These are phyloP conservation scores for Pseudoips prasinana DNA, from an alignment of 2,888 invertebrate genomes.

Conservation along the genomic window DNA sequence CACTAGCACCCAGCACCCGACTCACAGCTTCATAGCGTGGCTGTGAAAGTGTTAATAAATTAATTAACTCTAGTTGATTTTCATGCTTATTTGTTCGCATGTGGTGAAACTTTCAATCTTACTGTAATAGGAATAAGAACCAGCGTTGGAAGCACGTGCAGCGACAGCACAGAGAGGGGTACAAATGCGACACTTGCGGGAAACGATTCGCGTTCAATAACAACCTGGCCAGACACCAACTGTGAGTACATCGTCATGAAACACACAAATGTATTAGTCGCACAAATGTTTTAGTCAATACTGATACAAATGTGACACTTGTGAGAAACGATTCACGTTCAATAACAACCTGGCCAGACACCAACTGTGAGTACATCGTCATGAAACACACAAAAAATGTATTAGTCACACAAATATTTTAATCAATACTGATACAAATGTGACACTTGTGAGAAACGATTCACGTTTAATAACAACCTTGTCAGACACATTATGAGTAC, in stretches of 20 bases:
- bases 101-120: no score
- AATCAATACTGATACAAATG: no score
- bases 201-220: slow-evolving; percentile 58
- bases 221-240: slow-evolving; percentile 49
- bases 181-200: slow-evolving; percentile 48
- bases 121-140: slow-evolving; percentile 53
- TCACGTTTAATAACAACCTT: slow-evolving; percentile 53
- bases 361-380: slow-evolving; percentile 47
- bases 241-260: slow-evolving; percentile 41
- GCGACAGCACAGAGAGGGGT: slow-evolving; percentile 50
- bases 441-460: slow-evolving; percentile 55
- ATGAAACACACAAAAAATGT: no score
- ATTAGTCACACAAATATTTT: no score
- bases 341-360: slow-evolving; percentile 52
- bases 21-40: no score
- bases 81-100: no score
- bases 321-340: slow-evolving; percentile 56
- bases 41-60: no score
- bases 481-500: slow-evolving; percentile 51
- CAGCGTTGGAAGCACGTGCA: slow-evolving; percentile 60
- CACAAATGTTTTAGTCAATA: no score
- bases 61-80: no score
- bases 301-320: no score
- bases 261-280: no score
- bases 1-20: no score